Percentiles rank a stretch among this genome's conserved stretches.
Evolutionary conservation across 2,888 invertebrate genomes (phyloP).

Genomic region (Eupeodes luniger): DNA sequence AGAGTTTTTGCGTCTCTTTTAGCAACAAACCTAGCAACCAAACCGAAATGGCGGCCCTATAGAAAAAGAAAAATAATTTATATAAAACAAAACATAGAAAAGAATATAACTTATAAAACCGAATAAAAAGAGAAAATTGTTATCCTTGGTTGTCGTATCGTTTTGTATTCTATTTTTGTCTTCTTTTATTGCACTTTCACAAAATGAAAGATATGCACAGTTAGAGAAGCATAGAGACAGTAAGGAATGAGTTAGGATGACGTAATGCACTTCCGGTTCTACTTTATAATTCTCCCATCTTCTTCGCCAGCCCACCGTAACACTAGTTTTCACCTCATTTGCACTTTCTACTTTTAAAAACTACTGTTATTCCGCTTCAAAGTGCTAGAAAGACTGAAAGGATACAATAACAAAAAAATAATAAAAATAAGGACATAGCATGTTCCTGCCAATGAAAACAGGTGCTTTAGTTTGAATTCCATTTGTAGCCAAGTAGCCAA

Average conservation of each 20-base stretch:
- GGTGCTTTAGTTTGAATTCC: slow-evolving; percentile 55
- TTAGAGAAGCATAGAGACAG: neutral
- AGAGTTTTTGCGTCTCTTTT: slow-evolving; percentile 54
- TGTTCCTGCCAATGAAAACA: slow-evolving; percentile 55
- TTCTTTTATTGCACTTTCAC: slow-evolving; percentile 32
- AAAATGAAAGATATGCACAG: slow-evolving; percentile 26
- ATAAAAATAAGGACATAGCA: slow-evolving; percentile 5
- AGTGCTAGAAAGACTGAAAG: neutral
- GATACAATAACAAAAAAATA: neutral
- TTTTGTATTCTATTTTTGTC: slow-evolving; percentile 12
- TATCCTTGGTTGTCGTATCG: slow-evolving; percentile 39
- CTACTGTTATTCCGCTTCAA: slow-evolving; percentile 14
- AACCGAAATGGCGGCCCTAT: slow-evolving; percentile 19
- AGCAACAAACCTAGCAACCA: slow-evolving; percentile 10
- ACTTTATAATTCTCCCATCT: neutral
- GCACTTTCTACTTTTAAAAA: slow-evolving; percentile 50
- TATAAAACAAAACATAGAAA: slow-evolving; percentile 8
- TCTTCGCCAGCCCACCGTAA: slow-evolving; percentile 21
- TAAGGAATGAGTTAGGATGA: slow-evolving; percentile 24
- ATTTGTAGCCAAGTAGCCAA: slow-evolving; percentile 31
- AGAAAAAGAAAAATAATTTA: slow-evolving; percentile 22
- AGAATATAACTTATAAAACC: slow-evolving; percentile 22
- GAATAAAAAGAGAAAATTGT: slow-evolving; percentile 57
- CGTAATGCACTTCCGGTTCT: slow-evolving; percentile 9
- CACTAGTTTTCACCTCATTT: slow-evolving; percentile 64